phyloP scores from a whole-genome alignment of 2,113 vertebrate genomes.

The Madoqua kirkii region DNA sequence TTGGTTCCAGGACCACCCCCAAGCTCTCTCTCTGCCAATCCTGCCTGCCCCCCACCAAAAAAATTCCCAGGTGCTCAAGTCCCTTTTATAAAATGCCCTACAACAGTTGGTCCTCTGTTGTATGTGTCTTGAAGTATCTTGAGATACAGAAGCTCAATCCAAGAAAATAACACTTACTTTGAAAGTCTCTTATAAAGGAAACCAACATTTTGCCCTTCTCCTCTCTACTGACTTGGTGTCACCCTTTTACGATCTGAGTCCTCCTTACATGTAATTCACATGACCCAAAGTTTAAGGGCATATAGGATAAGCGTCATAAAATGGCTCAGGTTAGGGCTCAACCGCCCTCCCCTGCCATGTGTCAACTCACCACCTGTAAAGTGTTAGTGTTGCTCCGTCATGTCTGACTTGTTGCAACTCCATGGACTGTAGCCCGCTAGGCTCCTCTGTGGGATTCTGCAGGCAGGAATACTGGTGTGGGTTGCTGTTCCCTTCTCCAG shows the following conservation, averaged over 20 bases:
- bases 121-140: background rate
- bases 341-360: too few species aligned
- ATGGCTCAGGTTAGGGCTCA: background rate
- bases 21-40: background rate
- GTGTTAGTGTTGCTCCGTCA: background rate
- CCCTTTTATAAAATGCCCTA: background rate
- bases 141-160: background rate
- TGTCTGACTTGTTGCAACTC: background rate
- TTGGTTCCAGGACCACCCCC: background rate
- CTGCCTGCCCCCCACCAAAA: rapidly evolving
- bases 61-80: background rate
- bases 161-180: background rate
- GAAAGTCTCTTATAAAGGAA: background rate
- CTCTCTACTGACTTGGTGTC: background rate
- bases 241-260: background rate
- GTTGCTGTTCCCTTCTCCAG: background rate
- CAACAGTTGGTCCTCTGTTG: background rate
- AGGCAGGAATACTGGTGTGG: background rate
- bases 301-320: background rate
- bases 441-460: background rate
- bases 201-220: background rate
- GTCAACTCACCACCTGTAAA: background rate
- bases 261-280: background rate
- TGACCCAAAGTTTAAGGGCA: background rate
- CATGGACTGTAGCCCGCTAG: background rate